Percentiles rank a stretch among this genome's conserved stretches.
phyloP scores from a whole-genome alignment of 1,140 invertebrate genomes.

The Diabrotica virgifera region DNA sequence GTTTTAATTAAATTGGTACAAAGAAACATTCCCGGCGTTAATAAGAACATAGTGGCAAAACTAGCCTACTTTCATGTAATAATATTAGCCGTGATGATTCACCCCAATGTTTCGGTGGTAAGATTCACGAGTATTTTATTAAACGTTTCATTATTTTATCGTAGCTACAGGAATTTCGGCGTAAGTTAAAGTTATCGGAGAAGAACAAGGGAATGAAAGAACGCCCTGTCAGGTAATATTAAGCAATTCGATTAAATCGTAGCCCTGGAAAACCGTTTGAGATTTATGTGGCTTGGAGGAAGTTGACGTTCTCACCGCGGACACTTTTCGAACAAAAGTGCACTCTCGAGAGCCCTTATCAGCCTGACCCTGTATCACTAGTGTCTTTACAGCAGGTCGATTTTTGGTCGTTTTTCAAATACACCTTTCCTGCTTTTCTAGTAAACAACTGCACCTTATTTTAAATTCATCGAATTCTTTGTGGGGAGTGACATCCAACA shows the following conservation, averaged over 20 bases:
- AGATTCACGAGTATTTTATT: too few species aligned
- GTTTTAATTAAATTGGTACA: too few species aligned
- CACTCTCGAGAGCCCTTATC: conserved; percentile 14
- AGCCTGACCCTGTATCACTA: conserved; percentile 11
- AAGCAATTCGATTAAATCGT: conserved; percentile 13
- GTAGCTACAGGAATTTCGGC: too few species aligned
- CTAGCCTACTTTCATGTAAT: too few species aligned
- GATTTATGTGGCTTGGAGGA: conserved; percentile 12
- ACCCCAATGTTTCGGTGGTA: too few species aligned
- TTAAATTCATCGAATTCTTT: neutral
- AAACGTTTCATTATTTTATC: too few species aligned
- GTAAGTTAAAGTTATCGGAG: too few species aligned
- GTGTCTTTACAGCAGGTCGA: conserved; percentile 4
- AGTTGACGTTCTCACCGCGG: conserved; percentile 11
- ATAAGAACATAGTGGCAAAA: too few species aligned
- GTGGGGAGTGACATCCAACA: neutral
- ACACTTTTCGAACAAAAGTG: conserved; percentile 4
- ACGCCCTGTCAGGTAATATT: conserved; percentile 4
- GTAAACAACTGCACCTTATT: neutral
- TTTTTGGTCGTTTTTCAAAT: neutral
- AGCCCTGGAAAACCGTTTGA: conserved; percentile 7
- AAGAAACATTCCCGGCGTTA: too few species aligned
- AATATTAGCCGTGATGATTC: too few species aligned
- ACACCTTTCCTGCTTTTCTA: neutral
- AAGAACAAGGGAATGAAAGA: neutral